Conservation (phyloP, 2,888 invertebrate species). For the Noctuana brunneofusca region DNA sequence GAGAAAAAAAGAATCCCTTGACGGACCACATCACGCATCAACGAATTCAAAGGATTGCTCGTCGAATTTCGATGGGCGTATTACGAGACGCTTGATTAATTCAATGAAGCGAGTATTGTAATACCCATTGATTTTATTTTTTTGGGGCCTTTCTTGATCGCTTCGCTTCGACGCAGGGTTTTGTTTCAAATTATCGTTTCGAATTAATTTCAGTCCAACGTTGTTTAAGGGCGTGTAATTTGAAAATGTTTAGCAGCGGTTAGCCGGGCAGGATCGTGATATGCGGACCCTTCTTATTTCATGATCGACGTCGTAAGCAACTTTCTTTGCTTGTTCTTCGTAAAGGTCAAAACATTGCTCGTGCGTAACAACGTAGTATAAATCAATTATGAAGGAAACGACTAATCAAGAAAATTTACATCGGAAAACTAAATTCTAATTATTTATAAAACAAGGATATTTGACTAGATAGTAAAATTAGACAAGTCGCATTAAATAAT, state of each 20-base stretch:
- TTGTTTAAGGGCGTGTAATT: slow-evolving; percentile 35
- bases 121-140: slow-evolving; percentile 44
- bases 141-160: slow-evolving; percentile 43
- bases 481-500: too few species aligned
- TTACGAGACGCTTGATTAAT: slow-evolving; percentile 58
- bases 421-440: not conserved
- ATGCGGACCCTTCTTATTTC: slow-evolving; percentile 16
- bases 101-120: slow-evolving; percentile 53
- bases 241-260: slow-evolving; percentile 30
- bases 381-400: not conserved
- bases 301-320: not conserved
- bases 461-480: not conserved
- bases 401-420: not conserved
- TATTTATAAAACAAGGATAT: too few species aligned
- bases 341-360: not conserved
- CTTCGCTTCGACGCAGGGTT: slow-evolving; percentile 40
- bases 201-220: slow-evolving; percentile 41
- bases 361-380: not conserved
- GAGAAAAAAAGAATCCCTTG: slow-evolving; percentile 49
- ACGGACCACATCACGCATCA: slow-evolving; percentile 50
- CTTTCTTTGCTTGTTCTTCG: not conserved
- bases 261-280: slow-evolving; percentile 14
- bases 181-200: slow-evolving; percentile 53
- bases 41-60: slow-evolving; percentile 60
- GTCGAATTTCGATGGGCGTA: slow-evolving; percentile 63